These are phyloP conservation scores for Chirona hameri DNA, from an alignment of 2,888 invertebrate genomes.

Conservation along the genomic window DNA sequence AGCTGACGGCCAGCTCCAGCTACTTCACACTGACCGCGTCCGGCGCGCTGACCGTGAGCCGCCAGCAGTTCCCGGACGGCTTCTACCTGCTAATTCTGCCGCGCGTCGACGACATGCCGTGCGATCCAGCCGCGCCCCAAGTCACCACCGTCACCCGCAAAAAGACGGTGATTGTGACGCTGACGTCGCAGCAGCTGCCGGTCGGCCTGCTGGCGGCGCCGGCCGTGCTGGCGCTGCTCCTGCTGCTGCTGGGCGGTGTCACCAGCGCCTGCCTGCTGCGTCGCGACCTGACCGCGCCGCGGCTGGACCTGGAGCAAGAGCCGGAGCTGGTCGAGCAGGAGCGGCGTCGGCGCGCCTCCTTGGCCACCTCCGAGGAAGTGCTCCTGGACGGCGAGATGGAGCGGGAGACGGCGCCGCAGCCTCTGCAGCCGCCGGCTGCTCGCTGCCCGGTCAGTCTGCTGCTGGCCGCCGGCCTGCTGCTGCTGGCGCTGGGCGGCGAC, in stretches of 20 bases:
- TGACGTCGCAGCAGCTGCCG: conserved; percentile 65
- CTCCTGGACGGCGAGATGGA: conserved; percentile 71
- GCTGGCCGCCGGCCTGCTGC: conserved; percentile 73
- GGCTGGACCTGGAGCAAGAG: conserved; percentile 57
- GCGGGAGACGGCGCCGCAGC: conserved; percentile 73
- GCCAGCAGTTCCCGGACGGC: conserved; percentile 9
- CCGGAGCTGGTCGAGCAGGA: conserved; percentile 50
- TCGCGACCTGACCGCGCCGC: conserved; percentile 55
- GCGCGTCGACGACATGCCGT: conserved; percentile 37
- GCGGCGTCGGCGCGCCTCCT: conserved; percentile 78
- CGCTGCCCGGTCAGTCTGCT: conserved; percentile 65
- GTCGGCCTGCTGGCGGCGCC: conserved; percentile 78
- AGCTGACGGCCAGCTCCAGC: background rate
- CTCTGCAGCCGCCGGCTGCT: conserved; percentile 54
- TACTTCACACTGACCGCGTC: background rate
- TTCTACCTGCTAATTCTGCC: conserved; percentile 32
- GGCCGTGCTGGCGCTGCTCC: conserved; percentile 80
- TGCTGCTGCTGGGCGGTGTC: conserved; percentile 90
- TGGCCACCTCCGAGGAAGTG: conserved; percentile 85
- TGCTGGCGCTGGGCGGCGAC: conserved; percentile 78
- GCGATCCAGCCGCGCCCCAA: conserved; percentile 31
- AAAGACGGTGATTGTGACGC: conserved; percentile 84
- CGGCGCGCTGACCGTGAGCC: background rate
- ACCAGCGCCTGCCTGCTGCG: conserved; percentile 67
- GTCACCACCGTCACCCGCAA: conserved; percentile 53